A percentile compares a stretch with the other conserved stretches of the same genome.
phyloP scores from a whole-genome alignment of 2,113 vertebrate genomes.

The Psilopsiagon aymara region DNA sequence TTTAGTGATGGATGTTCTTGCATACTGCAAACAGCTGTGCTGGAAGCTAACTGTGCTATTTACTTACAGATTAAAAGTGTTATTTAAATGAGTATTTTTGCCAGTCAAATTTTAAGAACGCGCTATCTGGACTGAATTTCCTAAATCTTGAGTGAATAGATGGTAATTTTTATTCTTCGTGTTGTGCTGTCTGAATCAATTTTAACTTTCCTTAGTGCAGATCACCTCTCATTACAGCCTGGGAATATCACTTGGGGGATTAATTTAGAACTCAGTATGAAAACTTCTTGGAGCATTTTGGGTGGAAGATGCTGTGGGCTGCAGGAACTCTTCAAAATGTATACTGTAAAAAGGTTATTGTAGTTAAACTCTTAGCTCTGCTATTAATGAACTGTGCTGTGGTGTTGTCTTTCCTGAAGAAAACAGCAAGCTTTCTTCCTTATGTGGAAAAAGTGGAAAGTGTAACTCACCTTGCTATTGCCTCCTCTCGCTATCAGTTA shows the following conservation, averaged over 20 bases:
- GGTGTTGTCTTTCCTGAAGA: background rate
- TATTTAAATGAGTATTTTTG: background rate
- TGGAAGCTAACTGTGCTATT: background rate
- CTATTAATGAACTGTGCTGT: background rate
- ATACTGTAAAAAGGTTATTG: background rate
- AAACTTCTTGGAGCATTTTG: background rate
- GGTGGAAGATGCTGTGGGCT: background rate
- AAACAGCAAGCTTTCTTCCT: background rate
- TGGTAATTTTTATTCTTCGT: background rate
- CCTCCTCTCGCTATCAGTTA: background rate
- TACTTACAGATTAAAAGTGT: background rate
- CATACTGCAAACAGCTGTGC: background rate
- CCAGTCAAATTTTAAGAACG: fast-evolving
- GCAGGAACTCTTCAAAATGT: background rate
- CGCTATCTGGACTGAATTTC: background rate
- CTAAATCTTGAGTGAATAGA: background rate
- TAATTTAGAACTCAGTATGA: background rate
- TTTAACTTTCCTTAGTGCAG: background rate
- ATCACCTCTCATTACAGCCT: background rate
- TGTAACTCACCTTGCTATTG: background rate
- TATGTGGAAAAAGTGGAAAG: background rate
- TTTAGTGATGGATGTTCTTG: background rate
- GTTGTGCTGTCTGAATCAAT: background rate
- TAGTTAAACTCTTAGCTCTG: background rate
- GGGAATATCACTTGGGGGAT: background rate